phyloP scores from a whole-genome alignment of 1,140 invertebrate genomes.

The Hermetia illucens region DNA sequence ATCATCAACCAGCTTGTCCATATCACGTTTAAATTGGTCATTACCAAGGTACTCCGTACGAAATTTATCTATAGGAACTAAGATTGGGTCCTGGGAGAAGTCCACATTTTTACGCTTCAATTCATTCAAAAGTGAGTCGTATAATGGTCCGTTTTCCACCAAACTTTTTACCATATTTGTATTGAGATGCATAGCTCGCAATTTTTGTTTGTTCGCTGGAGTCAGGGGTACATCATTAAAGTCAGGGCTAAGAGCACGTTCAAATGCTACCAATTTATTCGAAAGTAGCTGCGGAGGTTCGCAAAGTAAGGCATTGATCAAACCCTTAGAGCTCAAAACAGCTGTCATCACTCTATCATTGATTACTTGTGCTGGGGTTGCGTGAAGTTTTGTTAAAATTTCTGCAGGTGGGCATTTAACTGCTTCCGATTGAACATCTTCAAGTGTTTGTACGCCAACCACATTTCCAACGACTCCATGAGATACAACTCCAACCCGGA shows the following conservation, averaged over 20 bases:
- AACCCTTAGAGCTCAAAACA: slow-evolving; percentile 6
- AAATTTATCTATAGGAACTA: slow-evolving; percentile 38
- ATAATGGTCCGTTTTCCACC: slow-evolving; percentile 39
- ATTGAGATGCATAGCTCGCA: slow-evolving; percentile 14
- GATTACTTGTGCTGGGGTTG: background rate
- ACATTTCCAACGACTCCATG: slow-evolving; percentile 2
- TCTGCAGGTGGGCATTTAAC: background rate
- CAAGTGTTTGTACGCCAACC: slow-evolving; percentile 5
- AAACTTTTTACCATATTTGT: slow-evolving; percentile 30
- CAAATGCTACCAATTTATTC: slow-evolving; percentile 19
- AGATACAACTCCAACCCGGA: slow-evolving; percentile 30
- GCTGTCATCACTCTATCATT: background rate
- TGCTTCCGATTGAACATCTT: background rate
- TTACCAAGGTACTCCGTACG: slow-evolving; percentile 37
- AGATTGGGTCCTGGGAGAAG: slow-evolving; percentile 34
- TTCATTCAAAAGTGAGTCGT: slow-evolving; percentile 38
- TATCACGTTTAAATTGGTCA: slow-evolving; percentile 36
- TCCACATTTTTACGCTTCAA: slow-evolving; percentile 36
- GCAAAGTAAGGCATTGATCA: slow-evolving; percentile 10
- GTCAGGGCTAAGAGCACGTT: slow-evolving; percentile 7
- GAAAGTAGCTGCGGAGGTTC: slow-evolving; percentile 9
- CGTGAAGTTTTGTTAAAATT: background rate
- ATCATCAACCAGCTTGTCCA: slow-evolving; percentile 9
- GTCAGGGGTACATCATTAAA: background rate
- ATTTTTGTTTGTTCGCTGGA: slow-evolving; percentile 10